Evolutionary conservation across 1,140 invertebrate genomes (phyloP), one percentile per base, ranked within the genome.

Genomic region (Drosophila pallidifrons): DNA sequence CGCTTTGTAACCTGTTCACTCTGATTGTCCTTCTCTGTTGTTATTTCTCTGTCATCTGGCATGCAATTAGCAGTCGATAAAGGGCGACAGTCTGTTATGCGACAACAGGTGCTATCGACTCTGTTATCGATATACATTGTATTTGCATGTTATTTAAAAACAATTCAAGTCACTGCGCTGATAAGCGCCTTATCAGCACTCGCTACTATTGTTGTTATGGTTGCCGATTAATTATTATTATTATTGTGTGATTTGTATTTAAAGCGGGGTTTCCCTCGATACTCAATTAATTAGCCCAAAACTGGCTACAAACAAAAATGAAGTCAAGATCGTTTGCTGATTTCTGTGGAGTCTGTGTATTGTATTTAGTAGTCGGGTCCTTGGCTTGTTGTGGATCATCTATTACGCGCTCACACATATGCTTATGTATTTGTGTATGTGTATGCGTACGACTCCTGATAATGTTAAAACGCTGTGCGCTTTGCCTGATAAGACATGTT

Each of bases 401-500:
- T 69, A 68, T 61, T 70, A 61, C 57, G 65, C 54, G 49, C 49
- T 59, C 54, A 8, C 20, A 28, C 3, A 35, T 5, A 47, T 35
- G 15, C 10, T 41, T 3, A 11, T 25, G 20, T 10, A 28, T 55
- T 60, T 28, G 47, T 15, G 16, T 13, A 7, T 43, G 51, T 65
- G 20, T 43, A 45, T 58, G 51, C 49, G 66, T 69, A 45, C 66
- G 63, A 41, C 66, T 81, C 58, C 58, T 82, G 81, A 79, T 82
- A 82, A 82, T 66, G 66, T 71, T 16, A 57, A 25, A 25, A 25
- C 32, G 32, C 32, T 55, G 51, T 35, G 75, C 55, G 55, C 25
- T 66, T 32, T 8, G 35, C 0, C 78, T 59, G 82, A 86, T 86
- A 86, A 86, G 82, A 30, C 60, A 49, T 70, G 59, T 85, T 83